Conservation (phyloP, 2,888 invertebrate genomes). For the Subacronicta megacephala region DNA sequence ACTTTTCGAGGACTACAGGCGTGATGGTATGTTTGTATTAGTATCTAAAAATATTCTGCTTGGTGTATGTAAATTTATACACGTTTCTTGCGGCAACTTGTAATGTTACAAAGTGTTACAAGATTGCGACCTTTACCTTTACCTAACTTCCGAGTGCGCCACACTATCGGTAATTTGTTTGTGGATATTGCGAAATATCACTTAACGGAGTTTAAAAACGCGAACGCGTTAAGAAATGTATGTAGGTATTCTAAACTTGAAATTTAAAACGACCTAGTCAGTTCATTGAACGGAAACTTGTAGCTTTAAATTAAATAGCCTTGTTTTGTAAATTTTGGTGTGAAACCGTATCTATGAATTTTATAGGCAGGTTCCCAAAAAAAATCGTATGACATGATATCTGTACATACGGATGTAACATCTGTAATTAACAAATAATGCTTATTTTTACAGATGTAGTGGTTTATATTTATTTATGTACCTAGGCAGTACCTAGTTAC, state of each 20-base stretch:
- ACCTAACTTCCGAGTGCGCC: slow-evolving; percentile 30
- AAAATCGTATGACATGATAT: too few relatives aligned
- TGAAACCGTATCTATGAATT: too few relatives aligned
- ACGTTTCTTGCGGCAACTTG: neutral
- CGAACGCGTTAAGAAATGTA: neutral
- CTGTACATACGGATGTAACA: too few relatives aligned
- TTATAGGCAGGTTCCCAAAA: too few relatives aligned
- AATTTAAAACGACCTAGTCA: neutral
- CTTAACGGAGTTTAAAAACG: slow-evolving; percentile 10
- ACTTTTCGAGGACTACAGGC: too few relatives aligned
- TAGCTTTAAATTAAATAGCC: slow-evolving; percentile 6
- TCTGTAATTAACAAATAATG: too few relatives aligned
- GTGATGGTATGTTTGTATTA: too few relatives aligned
- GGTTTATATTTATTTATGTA: too few relatives aligned
- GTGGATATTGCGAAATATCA: slow-evolving; percentile 36
- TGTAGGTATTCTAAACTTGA: too few relatives aligned
- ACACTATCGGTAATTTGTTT: slow-evolving; percentile 25
- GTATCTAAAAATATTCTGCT: too few relatives aligned
- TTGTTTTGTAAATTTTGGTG: slow-evolving; percentile 19
- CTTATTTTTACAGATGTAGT: too few relatives aligned
- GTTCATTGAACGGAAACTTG: slow-evolving; percentile 6
- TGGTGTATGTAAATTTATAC: neutral
- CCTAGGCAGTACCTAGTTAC: too few relatives aligned
- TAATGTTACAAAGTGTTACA: slow-evolving; percentile 30
- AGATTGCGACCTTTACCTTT: slow-evolving; percentile 46